Evolutionary conservation across 2,797 vertebrate genomes (phyloP).

Genomic region (Falco novaeseelandiae): DNA sequence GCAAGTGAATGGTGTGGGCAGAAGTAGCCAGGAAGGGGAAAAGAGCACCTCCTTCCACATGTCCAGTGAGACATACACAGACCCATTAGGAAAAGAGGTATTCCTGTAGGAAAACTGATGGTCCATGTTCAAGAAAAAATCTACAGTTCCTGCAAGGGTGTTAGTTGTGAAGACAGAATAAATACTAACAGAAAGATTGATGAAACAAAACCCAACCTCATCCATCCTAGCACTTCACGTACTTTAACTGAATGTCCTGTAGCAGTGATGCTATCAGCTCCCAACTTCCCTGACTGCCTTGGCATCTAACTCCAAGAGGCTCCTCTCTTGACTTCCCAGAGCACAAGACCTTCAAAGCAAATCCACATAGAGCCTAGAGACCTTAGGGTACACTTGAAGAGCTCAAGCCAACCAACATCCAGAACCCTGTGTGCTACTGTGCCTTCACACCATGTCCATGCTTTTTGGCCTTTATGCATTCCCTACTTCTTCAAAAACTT

Average conservation of each 20-base stretch:
- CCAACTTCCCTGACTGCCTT: neutral
- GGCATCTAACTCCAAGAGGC: neutral
- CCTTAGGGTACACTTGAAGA: neutral
- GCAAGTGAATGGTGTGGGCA: neutral
- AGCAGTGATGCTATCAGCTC: neutral
- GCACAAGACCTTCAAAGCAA: neutral
- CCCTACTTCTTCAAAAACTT: neutral
- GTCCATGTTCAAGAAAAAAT: neutral
- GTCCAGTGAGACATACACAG: neutral
- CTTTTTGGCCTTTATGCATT: neutral
- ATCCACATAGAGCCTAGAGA: neutral
- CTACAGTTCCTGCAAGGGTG: neutral
- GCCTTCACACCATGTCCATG: neutral
- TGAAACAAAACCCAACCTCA: neutral
- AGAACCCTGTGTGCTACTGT: neutral
- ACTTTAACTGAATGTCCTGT: neutral
- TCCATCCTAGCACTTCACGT: neutral
- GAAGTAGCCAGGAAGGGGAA: neutral
- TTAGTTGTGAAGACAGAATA: neutral
- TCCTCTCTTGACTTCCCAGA: neutral
- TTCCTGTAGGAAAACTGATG: neutral
- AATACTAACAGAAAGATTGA: neutral
- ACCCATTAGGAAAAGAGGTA: neutral
- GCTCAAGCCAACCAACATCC: neutral
- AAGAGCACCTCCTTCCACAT: neutral